phyloP scores from a whole-genome alignment of 1,140 invertebrate genomes.

The Cheumatopsyche charites region DNA sequence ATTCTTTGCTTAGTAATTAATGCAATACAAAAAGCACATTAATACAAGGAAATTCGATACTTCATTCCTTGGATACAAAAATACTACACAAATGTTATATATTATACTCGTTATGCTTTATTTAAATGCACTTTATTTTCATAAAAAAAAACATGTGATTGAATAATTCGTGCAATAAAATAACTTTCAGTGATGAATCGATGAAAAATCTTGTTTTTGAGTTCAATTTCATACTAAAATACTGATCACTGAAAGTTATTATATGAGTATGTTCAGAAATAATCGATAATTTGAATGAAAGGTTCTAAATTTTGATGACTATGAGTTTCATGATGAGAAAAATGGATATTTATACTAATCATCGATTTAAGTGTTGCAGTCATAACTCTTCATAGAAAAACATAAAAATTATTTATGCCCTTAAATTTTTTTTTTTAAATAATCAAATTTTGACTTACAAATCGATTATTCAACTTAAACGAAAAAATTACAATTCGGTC shows the following conservation, averaged over 20 bases:
- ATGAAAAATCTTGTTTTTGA: background rate
- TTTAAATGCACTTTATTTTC: conserved; percentile 6
- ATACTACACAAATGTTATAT: conserved; percentile 5
- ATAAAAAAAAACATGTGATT: background rate
- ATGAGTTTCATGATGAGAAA: no score
- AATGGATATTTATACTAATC: no score
- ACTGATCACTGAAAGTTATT: background rate
- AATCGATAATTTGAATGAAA: background rate
- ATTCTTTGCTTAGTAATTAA: conserved; percentile 25
- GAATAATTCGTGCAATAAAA: background rate
- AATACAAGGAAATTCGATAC: conserved; percentile 31
- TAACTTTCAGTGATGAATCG: conserved; percentile 8
- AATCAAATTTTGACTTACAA: no score
- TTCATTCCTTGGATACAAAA: conserved; percentile 29
- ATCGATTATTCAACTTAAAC: no score
- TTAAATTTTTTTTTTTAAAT: no score
- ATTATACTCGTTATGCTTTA: conserved; percentile 1
- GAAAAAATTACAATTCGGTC: no score
- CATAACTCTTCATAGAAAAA: no score
- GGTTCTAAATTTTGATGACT: no score
- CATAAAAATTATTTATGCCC: no score
- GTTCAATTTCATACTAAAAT: no score
- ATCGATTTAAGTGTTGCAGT: no score
- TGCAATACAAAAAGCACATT: conserved; percentile 26
- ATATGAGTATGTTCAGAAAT: background rate